Conservation (phyloP, 2,797 vertebrate genomes). For the Sphaeramia orbicularis region DNA sequence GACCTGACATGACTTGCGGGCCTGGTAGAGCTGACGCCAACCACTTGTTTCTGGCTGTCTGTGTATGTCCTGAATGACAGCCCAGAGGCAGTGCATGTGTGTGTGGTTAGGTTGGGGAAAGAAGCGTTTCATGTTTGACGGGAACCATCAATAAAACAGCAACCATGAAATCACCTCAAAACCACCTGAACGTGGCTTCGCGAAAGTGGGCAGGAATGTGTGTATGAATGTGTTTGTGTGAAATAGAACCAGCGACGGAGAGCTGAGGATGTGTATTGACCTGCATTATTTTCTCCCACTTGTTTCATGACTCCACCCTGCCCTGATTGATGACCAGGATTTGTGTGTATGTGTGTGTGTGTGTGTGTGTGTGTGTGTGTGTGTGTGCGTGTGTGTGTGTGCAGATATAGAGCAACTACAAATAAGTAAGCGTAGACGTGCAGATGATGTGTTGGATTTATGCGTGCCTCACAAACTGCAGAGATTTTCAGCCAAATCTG, state of each 20-base stretch:
- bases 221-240: constrained; percentile 15
- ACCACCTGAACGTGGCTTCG: constrained; percentile 65
- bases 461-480: constrained; percentile 3
- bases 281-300: constrained; percentile 54
- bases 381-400: constrained; percentile 18
- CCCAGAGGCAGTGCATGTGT: constrained; percentile 71
- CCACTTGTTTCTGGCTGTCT: constrained; percentile 78
- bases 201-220: constrained; percentile 40
- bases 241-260: constrained; percentile 19
- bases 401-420: background rate
- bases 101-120: constrained; percentile 70
- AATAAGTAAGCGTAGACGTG: background rate
- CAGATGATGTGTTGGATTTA: constrained; percentile 3
- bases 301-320: constrained; percentile 39
- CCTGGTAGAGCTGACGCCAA: constrained; percentile 77
- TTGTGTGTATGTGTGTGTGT: too few relatives aligned
- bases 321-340: constrained; percentile 31
- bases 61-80: constrained; percentile 77
- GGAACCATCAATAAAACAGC: constrained; percentile 78
- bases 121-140: constrained; percentile 77
- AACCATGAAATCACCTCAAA: constrained; percentile 61
- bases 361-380: too few relatives aligned
- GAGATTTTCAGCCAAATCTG: constrained; percentile 31
- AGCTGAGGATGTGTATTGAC: constrained; percentile 59
- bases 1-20: constrained; percentile 82